These are phyloP conservation scores for Platypus cylindrus DNA, from an alignment of 2,888 invertebrate genomes.

Conservation along the genomic window DNA sequence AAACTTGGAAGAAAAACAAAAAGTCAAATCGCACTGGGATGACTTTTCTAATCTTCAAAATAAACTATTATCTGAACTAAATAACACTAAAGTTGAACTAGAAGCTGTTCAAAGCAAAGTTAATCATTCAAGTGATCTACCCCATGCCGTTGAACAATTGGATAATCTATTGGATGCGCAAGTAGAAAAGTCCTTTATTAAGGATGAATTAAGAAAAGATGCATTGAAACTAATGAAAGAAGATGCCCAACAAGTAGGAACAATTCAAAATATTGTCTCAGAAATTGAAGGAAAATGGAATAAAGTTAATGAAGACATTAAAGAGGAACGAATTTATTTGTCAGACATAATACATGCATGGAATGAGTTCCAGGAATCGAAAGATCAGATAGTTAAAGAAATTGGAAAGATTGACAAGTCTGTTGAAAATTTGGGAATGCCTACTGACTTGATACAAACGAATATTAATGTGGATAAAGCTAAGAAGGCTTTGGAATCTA, in stretches of 20 bases:
- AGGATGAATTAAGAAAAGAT: constrained; percentile 64
- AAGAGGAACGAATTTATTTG: constrained; percentile 62
- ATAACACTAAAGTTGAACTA: constrained; percentile 43
- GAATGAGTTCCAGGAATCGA: constrained; percentile 62
- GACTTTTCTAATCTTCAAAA: constrained; percentile 62
- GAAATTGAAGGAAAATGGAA: constrained; percentile 73
- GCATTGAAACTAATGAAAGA: constrained; percentile 68
- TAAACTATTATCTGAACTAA: constrained; percentile 51
- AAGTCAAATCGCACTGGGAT: constrained; percentile 62
- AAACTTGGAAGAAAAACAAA: constrained; percentile 54
- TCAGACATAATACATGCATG: constrained; percentile 58
- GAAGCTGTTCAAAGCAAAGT: constrained; percentile 43
- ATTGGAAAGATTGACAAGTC: constrained; percentile 56
- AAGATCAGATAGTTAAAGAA: constrained; percentile 55
- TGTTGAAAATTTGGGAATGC: constrained; percentile 49
- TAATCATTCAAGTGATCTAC: constrained; percentile 37
- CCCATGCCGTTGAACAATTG: constrained; percentile 39
- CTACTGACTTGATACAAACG: constrained; percentile 61
- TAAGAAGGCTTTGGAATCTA: constrained; percentile 59
- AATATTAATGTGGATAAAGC: constrained; percentile 59
- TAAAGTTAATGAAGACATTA: constrained; percentile 58
- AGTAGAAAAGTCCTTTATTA: constrained; percentile 47
- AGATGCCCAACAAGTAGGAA: constrained; percentile 66
- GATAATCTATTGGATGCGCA: constrained; percentile 40
- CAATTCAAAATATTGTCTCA: constrained; percentile 66